Base-by-base conservation (phyloP, 2,888 invertebrate species). In the Dysmachus trigonus region DNA sequence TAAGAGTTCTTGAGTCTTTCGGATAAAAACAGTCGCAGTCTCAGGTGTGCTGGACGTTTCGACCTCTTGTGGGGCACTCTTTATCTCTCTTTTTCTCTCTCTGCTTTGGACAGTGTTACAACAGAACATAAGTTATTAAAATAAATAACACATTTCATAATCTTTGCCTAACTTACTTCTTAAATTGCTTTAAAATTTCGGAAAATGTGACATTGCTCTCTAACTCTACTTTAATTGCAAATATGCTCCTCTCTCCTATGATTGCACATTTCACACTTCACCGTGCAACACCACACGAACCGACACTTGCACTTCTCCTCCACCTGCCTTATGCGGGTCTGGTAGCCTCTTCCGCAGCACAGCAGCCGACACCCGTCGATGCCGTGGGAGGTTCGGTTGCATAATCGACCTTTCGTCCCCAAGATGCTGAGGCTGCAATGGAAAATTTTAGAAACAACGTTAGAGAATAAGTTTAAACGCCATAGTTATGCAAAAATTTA, bases 281-380 rank as follows among this genome's bases (percentile, higher is more conserved):
- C 97, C 88, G 95, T 94, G 92, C 98, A 98, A 92, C 98, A 98
- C 97, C 97, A 98, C 87, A 97, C 96, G 91, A 98, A 98, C 89
- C 95, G 95, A 91, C 98, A 98, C 90, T 96, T 95, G 92, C 98
- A 98, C 91, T 97, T 97, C 90, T 97, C 97, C 89, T 95, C 95
- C 87, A 97, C 96, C 89, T 97, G 96, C 51, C 95, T 93, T 1
- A 97, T 95, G 86, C 96, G 93, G 5, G 97, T 97, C 91, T 97
- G 96, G 92, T 96, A 97, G 13, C 98, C 97, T 86, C 98, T 94
- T 0, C 97, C 97, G 91, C 98, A 98, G 92, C 98, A 98, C 83
- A 98, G 94, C 71, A 98, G 93, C 15, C 95, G 94, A 91, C 98
- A 98, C 22, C 97, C 97, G 90, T 98, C 97, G 86, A 97, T 94